Conservation (phyloP, 2,113 vertebrate genomes). For the Nansenia antarctica region DNA sequence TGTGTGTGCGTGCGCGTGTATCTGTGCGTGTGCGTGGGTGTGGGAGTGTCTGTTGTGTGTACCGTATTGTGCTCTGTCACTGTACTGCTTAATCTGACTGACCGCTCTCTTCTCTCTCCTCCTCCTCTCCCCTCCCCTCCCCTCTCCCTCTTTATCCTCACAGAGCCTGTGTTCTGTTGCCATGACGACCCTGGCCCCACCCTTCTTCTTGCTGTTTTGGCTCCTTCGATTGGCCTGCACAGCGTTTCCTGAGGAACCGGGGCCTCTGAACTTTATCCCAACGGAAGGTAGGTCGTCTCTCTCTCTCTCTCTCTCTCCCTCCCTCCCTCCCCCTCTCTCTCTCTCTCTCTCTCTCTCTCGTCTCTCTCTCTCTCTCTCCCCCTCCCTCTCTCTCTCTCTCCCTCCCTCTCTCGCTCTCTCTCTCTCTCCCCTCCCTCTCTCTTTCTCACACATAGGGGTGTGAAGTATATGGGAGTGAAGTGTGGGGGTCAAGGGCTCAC, state of each 20-base stretch:
- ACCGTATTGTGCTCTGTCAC: not conserved
- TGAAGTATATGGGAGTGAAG: not conserved
- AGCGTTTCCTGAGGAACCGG: constrained; percentile 75
- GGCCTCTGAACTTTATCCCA: constrained; percentile 75
- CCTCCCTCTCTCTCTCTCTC: not conserved
- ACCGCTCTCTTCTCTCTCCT: constrained; percentile 17
- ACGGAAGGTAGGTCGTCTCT: constrained; percentile 70
- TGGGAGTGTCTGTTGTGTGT: too few species aligned
- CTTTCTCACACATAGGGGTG: too few species aligned
- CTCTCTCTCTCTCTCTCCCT: not conserved
- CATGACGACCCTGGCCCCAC: constrained; percentile 62
- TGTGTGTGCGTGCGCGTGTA: not conserved
- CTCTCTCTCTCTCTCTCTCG: not conserved
- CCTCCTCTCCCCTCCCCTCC: constrained; percentile 5
- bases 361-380: too few species aligned
- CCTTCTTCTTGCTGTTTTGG: constrained; percentile 65
- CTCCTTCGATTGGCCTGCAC: constrained; percentile 62
- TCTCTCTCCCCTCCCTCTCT: not conserved
- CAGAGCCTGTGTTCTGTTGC: constrained; percentile 63
- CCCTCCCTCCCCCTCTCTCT: not conserved
- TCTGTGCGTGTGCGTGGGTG: not conserved
- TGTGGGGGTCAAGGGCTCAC: not conserved
- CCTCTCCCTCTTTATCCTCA: constrained; percentile 26
- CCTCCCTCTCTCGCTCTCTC: too few species aligned
- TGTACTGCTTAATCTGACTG: constrained; percentile 26